A percentile compares a stretch with the other conserved stretches of the same genome.
Evolutionary conservation across 2,113 vertebrate species (phyloP).

Genomic region (Oxyura jamaicensis): DNA sequence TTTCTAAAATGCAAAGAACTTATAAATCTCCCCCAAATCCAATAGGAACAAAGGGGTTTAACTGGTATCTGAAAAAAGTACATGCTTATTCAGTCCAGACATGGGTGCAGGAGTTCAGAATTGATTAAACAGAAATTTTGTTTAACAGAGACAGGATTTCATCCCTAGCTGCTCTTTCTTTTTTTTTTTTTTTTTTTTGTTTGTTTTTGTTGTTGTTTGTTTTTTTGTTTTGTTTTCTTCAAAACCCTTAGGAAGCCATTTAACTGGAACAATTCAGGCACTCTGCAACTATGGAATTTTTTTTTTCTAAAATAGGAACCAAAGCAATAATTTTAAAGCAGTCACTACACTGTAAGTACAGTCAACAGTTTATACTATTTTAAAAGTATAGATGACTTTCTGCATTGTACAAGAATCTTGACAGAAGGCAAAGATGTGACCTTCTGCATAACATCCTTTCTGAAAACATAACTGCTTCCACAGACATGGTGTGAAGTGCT

Average conservation of each 20-base stretch:
- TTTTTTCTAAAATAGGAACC: neutral
- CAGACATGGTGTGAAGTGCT: constrained; percentile 45
- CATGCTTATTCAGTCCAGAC: neutral
- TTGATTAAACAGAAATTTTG: neutral
- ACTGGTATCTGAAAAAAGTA: neutral
- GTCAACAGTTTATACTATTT: neutral
- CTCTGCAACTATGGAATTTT: neutral
- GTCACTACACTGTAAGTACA: neutral
- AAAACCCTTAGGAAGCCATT: neutral
- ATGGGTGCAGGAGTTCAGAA: neutral
- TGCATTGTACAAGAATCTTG: neutral
- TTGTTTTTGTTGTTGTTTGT: no score
- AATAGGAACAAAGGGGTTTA: neutral
- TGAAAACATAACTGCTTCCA: constrained; percentile 39
- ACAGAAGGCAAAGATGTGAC: constrained; percentile 30
- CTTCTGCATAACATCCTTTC: neutral
- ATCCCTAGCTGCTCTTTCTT: neutral
- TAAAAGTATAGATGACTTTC: neutral
- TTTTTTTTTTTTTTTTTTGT: no score
- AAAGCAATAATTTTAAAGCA: neutral
- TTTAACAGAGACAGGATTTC: neutral
- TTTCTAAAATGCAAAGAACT: neutral
- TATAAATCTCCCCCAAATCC: neutral
- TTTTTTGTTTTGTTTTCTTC: neutral
- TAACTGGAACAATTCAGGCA: neutral